Evolutionary conservation across 1,140 invertebrate species (phyloP).

Genomic region (Drosophila navojoa): DNA sequence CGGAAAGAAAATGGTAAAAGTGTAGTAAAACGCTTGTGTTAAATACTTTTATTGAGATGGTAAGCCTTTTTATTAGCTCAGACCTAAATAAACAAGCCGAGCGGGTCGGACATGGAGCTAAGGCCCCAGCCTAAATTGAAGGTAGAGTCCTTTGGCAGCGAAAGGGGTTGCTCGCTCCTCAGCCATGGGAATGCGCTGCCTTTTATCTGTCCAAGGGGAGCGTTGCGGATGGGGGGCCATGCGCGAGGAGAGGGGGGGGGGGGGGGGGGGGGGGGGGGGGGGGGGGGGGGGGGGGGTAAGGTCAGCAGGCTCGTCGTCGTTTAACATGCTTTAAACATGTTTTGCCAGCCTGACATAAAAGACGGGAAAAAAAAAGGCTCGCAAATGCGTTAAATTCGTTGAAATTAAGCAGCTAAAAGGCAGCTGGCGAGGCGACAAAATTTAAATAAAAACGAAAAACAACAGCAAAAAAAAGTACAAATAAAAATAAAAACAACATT

Average conservation of each 20-base stretch:
- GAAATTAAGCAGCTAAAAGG: conserved; percentile 43
- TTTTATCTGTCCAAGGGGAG: conserved; percentile 72
- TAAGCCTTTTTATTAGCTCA: conserved; percentile 84
- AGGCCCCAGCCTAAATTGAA: conserved; percentile 1
- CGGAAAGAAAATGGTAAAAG: conserved; percentile 78
- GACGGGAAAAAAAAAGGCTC: not conserved
- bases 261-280: not conserved
- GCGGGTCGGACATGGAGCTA: conserved; percentile 39
- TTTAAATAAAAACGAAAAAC: conserved; percentile 28
- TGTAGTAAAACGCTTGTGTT: conserved; percentile 83
- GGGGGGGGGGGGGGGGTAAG: not conserved
- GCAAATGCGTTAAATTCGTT: conserved; percentile 55
- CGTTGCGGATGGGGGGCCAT: not conserved
- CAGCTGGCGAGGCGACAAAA: conserved; percentile 3
- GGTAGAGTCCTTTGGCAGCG: not conserved
- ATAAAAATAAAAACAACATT: conserved; percentile 1
- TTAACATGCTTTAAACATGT: conserved; percentile 79
- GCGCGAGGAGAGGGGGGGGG: not conserved
- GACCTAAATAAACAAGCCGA: conserved; percentile 81
- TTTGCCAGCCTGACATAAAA: conserved; percentile 49
- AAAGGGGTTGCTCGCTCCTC: conserved; percentile 12
- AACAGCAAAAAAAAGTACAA: not conserved
- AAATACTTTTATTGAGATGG: conserved; percentile 84
- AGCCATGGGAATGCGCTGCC: conserved; percentile 18
- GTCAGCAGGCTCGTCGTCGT: conserved; percentile 38